phyloP scores from a whole-genome alignment of 2,113 vertebrate species.

The Glaucomys volans region DNA sequence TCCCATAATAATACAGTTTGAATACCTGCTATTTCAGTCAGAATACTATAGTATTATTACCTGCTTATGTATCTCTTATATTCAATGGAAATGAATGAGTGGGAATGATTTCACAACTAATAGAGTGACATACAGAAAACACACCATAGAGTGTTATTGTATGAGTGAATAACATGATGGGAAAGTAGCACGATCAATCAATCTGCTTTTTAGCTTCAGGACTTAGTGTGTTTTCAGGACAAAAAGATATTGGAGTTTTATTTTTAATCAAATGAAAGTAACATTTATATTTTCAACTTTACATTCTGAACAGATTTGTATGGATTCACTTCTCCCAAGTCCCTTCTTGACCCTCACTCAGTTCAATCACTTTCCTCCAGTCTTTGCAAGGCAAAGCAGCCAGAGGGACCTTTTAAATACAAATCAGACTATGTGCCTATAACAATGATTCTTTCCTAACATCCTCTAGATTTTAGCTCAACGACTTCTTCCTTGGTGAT shows the following conservation, averaged over 20 bases:
- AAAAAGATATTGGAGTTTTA: background rate
- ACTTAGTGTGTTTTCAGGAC: background rate
- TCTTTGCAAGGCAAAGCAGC: background rate
- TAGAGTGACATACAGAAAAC: background rate
- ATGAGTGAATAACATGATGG: background rate
- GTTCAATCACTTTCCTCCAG: background rate
- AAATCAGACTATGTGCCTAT: background rate
- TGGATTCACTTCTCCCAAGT: background rate
- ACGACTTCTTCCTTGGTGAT: background rate
- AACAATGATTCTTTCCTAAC: background rate
- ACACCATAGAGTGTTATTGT: background rate
- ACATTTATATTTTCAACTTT: background rate
- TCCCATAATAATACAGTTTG: background rate
- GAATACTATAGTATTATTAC: background rate
- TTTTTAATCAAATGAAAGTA: background rate
- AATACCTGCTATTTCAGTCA: conserved; percentile 21
- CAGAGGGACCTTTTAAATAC: background rate
- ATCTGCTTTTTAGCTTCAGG: background rate
- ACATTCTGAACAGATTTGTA: background rate
- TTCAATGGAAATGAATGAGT: background rate
- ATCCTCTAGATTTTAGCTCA: background rate
- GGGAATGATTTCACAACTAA: conserved; percentile 6
- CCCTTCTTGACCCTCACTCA: background rate
- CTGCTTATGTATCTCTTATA: background rate
- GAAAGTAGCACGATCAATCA: background rate